A percentile compares a stretch with the other conserved stretches of the same genome.
Conservation (phyloP, 2,113 vertebrate genomes). For the Petrocephalus microphthalmus region DNA sequence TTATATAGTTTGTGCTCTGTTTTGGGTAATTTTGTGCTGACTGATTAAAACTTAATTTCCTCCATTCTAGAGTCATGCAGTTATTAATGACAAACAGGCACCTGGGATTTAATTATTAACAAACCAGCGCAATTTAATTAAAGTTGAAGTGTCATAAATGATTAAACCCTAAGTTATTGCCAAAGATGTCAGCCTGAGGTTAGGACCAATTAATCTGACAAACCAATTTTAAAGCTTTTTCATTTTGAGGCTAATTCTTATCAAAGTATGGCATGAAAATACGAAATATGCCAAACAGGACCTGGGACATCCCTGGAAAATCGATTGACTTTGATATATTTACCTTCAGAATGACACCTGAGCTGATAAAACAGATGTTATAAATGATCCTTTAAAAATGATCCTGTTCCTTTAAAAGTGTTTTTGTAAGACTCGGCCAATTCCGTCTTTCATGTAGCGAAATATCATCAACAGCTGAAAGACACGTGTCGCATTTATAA, state of each 20-base stretch:
- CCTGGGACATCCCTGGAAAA: neutral
- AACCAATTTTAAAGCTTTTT: slow-evolving; percentile 9
- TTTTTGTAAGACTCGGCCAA: neutral
- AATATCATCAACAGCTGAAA: neutral
- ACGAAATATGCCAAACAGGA: neutral
- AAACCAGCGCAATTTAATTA: slow-evolving; percentile 14
- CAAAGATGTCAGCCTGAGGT: slow-evolving; percentile 6
- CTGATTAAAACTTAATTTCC: neutral
- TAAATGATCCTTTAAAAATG: too few relatives aligned
- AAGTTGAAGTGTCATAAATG: slow-evolving; percentile 4
- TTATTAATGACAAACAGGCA: neutral
- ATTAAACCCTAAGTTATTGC: slow-evolving; percentile 11
- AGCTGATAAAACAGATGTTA: neutral
- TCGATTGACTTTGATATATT: neutral
- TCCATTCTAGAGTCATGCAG: neutral
- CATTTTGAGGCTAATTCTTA: slow-evolving; percentile 3
- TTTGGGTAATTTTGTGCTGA: neutral
- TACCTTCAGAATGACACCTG: neutral
- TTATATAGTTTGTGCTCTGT: neutral
- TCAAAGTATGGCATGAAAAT: neutral
- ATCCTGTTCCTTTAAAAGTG: neutral
- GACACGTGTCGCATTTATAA: neutral
- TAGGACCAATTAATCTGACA: slow-evolving; percentile 19
- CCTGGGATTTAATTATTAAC: slow-evolving; percentile 12
- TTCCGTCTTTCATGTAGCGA: neutral